Evolutionary conservation across 2,113 vertebrate species (phyloP), one percentile per base, ranked within the genome.

Genomic region (Dryoscopus gambensis): DNA sequence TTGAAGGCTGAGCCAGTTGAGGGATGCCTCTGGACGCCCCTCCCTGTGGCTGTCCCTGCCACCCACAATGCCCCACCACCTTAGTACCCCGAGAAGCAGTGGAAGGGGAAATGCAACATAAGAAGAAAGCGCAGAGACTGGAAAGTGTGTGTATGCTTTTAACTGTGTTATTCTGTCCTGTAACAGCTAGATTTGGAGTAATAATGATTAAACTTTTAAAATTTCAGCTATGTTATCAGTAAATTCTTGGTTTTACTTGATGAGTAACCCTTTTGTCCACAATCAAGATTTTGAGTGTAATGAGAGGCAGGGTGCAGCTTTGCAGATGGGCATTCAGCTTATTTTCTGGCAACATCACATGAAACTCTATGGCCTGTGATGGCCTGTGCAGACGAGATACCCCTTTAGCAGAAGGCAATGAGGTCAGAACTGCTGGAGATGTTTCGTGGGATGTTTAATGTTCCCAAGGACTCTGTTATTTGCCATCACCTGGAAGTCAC

Each of bases 61-160:
- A 24, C 37, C 10, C 40, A 57, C 52, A 67, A 11, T 0, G 0
- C 6, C 13, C 11, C 12, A 35, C 4, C 27, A 44, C 19, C 16
- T 85, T 14, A 52, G 42, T 22, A 42, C 10, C 28, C 25, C 23
- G 44, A 18, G 33, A 47, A 68, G 42, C 6, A 11, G 11, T 5
- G 8, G 5, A 63, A 10, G 3, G 15, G 22, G 6, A 7, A 78
- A 44, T 23, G 13, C 6, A 74, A 50, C 13, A 20, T n/a, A 50
- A 63, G 35, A 40, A 56, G 73, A 67, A 76, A 40, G 10, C 0
- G 0, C 10, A 42, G 40, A 84, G 30, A 19, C 18, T 64, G 30
- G 69, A 86, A 73, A 64, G 18, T 30, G 5, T 13, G 10, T 24
- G 17, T 31, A 22, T 15, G 9, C 2, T 37, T 71, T 68, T 50